Percentiles rank a stretch among this genome's conserved stretches.
Evolutionary conservation across 2,888 invertebrate genomes (phyloP).

Genomic region (Dynastes tityus): DNA sequence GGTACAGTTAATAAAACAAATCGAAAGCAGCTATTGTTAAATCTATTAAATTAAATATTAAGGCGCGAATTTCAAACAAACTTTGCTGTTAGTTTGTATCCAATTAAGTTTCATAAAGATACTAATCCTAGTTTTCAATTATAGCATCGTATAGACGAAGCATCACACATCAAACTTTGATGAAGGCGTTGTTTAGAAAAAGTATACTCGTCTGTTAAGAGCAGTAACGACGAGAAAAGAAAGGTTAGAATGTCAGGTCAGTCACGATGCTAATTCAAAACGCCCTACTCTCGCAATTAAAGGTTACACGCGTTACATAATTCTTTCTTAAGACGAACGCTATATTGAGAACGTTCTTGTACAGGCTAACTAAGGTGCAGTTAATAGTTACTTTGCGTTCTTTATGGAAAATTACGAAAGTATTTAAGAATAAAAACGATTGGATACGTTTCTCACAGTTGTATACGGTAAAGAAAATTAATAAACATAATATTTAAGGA

Average conservation of each 20-base stretch:
- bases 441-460: not conserved
- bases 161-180: not conserved
- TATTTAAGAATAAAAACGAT: not conserved
- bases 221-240: slow-evolving; percentile 36
- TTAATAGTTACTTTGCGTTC: slow-evolving; percentile 15
- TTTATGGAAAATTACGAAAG: slow-evolving; percentile 14
- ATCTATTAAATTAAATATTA: no score
- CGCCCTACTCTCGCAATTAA: slow-evolving; percentile 54
- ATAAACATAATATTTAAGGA: no score
- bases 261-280: slow-evolving; percentile 54
- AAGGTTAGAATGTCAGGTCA: slow-evolving; percentile 57
- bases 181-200: slow-evolving; percentile 45
- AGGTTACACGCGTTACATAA: slow-evolving; percentile 56
- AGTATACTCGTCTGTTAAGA: slow-evolving; percentile 34
- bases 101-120: no score
- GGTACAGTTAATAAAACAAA: no score
- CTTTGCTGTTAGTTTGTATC: no score
- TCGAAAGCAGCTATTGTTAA: no score
- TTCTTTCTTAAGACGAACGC: slow-evolving; percentile 35
- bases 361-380: slow-evolving; percentile 29
- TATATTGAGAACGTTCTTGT: slow-evolving; percentile 10
- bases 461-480: no score
- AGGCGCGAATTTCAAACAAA: no score
- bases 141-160: no score
- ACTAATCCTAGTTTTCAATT: no score